Conservation (phyloP, 2,113 vertebrate species). For the Crotalus horridus region DNA sequence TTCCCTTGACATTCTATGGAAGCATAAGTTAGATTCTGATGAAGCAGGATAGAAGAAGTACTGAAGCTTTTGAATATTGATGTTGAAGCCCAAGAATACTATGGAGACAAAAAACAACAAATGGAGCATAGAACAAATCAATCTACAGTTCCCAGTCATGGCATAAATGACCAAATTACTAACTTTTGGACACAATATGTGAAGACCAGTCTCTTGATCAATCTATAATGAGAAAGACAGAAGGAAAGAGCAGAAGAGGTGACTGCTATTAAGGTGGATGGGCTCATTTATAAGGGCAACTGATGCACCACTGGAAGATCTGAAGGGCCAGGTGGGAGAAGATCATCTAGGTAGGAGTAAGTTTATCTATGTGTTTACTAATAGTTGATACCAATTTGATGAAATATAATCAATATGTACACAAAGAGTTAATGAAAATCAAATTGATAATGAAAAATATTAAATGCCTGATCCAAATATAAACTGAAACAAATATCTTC, state of each 20-base stretch:
- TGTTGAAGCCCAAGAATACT: background rate
- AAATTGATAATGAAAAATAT: background rate
- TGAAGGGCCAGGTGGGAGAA: background rate
- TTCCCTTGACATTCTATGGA: background rate
- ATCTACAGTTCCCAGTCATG: background rate
- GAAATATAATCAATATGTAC: background rate
- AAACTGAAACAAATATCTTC: slow-evolving; percentile 10
- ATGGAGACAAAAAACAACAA: background rate
- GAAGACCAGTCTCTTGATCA: background rate
- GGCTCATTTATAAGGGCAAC: background rate
- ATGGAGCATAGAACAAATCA: background rate
- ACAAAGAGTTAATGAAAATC: background rate
- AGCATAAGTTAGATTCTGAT: background rate
- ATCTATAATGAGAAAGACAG: background rate
- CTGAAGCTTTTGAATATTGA: background rate
- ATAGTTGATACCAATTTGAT: background rate
- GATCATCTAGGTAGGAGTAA: background rate
- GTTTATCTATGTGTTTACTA: background rate
- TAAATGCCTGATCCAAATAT: slow-evolving; percentile 16
- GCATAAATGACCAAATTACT: background rate
- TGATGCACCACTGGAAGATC: background rate
- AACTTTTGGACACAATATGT: background rate
- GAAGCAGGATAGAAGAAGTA: background rate
- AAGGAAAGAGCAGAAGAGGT: background rate
- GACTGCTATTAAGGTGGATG: background rate